Evolutionary conservation across 2,888 invertebrate genomes (phyloP), one percentile per base, ranked within the genome.

Genomic region (Eristalis intricaria): DNA sequence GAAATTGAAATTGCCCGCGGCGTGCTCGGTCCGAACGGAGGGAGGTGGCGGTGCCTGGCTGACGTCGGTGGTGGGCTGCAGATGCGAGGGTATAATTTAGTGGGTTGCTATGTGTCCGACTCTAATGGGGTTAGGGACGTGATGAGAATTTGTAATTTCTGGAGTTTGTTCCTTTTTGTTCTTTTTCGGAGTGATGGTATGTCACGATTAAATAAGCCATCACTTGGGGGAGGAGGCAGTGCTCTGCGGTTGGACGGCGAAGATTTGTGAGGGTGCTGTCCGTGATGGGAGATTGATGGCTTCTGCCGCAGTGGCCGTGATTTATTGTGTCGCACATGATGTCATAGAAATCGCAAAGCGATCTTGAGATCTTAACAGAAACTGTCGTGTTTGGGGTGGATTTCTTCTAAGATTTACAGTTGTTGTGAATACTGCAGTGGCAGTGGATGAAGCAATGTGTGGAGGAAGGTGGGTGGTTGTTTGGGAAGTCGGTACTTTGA

Each of bases 1-100:
- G 69, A 69, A 84, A 84, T 84, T 84, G 73, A 11, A 78, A 74
- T 74, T 78, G 66, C 63, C 56, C 26, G 82, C 56, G 74, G 68
- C 73, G 65, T 73, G 71, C 66, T 56, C 60, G 22, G 32, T 22
- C 23, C 43, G 74, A 38, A 38, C 11, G 38, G 38, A n/a, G 13
- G 38, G 38, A 11, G 38, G 38, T 13, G 38, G 38, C 19, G 50
- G 13, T n/a, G n/a, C n/a, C n/a, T 7, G 29, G 43, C 66, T 84
- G 77, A 83, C 76, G 76, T 69, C 66, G 60, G 61, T 61, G 71
- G 69, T 29, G 64, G 38, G 77, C 63, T 50, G 56, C 56, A 13
- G 50, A 56, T 38, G 38, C 60, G 64, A 60, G 81, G 64, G 64
- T 50, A 76, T 75, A 81, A 75, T 82, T 82, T 43, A 70, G 70